A percentile compares a stretch with the other conserved stretches of the same genome.
Conservation (phyloP, 2,888 invertebrate species). For the Germaria angustata region DNA sequence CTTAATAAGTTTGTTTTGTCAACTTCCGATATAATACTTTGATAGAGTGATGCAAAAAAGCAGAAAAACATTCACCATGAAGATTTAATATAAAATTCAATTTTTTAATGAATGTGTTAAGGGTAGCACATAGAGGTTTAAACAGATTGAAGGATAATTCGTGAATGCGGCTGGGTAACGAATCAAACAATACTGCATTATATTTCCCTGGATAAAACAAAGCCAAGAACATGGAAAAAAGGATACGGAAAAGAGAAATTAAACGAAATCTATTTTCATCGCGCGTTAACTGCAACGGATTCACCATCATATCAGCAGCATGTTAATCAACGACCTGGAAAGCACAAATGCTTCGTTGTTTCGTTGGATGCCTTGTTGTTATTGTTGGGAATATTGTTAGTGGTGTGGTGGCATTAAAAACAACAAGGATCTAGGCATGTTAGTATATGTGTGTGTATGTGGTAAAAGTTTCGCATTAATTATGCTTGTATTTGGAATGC, state of each 20-base stretch:
- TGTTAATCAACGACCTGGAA: conserved; percentile 63
- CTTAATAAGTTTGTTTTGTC: too few species aligned
- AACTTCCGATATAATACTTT: too few species aligned
- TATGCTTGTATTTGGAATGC: not conserved
- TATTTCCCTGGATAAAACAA: not conserved
- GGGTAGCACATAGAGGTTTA: conserved; percentile 6
- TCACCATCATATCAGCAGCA: conserved; percentile 26
- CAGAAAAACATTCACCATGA: too few species aligned
- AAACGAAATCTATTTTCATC: conserved; percentile 29
- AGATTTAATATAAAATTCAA: conserved; percentile 1
- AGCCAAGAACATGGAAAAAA: not conserved
- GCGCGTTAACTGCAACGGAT: conserved; percentile 41
- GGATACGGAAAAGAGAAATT: not conserved
- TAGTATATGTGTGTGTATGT: not conserved
- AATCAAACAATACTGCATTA: conserved; percentile 12
- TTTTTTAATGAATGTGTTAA: conserved; percentile 28
- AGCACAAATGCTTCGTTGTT: conserved; percentile 46
- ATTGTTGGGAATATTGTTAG: conserved; percentile 22
- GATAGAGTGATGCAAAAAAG: too few species aligned
- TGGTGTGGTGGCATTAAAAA: conserved; percentile 10
- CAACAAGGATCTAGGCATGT: not conserved
- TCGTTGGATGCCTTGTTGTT: conserved; percentile 20
- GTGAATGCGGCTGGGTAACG: not conserved
- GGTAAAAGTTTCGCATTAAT: not conserved
- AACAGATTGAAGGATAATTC: not conserved